These are phyloP conservation scores for Babyrousa celebensis DNA, from an alignment of 2,797 vertebrate genomes.

Conservation along the genomic window DNA sequence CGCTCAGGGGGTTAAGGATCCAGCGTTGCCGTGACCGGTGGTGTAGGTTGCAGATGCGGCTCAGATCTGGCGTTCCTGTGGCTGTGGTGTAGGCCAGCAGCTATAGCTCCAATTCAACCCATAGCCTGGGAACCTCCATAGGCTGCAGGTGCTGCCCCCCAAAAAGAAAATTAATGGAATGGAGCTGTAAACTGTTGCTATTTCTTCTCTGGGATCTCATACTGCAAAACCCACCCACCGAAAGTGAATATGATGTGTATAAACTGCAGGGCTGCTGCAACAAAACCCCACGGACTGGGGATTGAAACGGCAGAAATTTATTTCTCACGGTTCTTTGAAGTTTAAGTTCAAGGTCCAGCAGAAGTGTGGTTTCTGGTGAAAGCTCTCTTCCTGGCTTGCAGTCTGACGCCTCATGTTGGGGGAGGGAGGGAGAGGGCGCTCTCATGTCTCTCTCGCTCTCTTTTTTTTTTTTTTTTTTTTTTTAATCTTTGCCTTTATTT, in stretches of 20 bases:
- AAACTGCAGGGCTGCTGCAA: background rate
- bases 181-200: background rate
- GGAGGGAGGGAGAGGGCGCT: background rate
- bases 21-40: too few species aligned
- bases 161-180: background rate
- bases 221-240: background rate
- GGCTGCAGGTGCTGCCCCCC: too few species aligned
- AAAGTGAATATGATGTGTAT: background rate
- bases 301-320: background rate
- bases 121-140: too few species aligned
- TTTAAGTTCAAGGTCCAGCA: background rate
- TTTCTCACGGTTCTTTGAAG: background rate
- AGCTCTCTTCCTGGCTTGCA: background rate
- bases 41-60: too few species aligned
- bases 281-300: background rate
- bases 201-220: background rate
- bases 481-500: too few species aligned
- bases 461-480: too few species aligned
- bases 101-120: too few species aligned
- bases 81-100: too few species aligned
- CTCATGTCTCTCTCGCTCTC: too few species aligned
- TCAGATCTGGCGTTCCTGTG: too few species aligned
- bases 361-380: background rate
- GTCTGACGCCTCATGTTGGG: background rate
- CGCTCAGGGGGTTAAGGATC: too few species aligned